phyloP scores from a whole-genome alignment of 2,797 vertebrate species.

The Urosaurus nigricauda region DNA sequence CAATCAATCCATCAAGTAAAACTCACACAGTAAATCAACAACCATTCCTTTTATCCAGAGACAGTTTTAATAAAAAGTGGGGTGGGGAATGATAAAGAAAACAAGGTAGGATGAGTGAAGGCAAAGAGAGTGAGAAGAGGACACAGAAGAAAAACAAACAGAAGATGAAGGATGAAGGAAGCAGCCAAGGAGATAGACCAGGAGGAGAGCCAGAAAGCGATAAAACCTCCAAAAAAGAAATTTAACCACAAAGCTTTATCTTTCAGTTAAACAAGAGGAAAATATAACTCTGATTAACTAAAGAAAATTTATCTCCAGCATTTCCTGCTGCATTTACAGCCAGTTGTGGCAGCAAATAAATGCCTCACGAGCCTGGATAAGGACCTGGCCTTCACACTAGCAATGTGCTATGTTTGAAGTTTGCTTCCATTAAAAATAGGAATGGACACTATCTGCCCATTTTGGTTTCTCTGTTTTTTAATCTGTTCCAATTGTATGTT shows the following conservation, averaged over 20 bases:
- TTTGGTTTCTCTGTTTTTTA: not conserved
- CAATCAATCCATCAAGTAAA: not conserved
- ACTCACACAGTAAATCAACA: not conserved
- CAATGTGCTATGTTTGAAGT: not conserved
- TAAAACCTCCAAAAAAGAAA: slow-evolving; percentile 56
- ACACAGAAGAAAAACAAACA: not conserved
- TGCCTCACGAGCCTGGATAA: slow-evolving; percentile 19
- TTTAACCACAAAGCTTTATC: slow-evolving; percentile 57
- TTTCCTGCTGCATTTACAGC: slow-evolving; percentile 36
- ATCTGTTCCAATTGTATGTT: not conserved
- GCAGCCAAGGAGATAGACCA: not conserved
- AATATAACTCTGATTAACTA: slow-evolving; percentile 37
- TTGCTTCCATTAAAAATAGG: slow-evolving; percentile 22
- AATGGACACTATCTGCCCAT: not conserved
- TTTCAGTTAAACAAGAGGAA: slow-evolving; percentile 51
- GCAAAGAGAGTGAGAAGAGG: slow-evolving; percentile 52
- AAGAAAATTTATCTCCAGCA: slow-evolving; percentile 48
- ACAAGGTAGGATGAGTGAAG: not conserved
- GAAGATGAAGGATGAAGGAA: slow-evolving; percentile 23
- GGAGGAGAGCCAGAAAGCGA: slow-evolving; percentile 42
- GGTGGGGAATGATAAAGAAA: slow-evolving; percentile 22
- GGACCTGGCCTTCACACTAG: slow-evolving; percentile 13
- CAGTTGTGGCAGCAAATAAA: slow-evolving; percentile 47
- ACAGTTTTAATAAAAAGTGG: not conserved
- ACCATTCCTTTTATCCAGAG: not conserved